Base-by-base conservation (phyloP, 2,888 invertebrate genomes). In the Trachelus troglodyta region DNA sequence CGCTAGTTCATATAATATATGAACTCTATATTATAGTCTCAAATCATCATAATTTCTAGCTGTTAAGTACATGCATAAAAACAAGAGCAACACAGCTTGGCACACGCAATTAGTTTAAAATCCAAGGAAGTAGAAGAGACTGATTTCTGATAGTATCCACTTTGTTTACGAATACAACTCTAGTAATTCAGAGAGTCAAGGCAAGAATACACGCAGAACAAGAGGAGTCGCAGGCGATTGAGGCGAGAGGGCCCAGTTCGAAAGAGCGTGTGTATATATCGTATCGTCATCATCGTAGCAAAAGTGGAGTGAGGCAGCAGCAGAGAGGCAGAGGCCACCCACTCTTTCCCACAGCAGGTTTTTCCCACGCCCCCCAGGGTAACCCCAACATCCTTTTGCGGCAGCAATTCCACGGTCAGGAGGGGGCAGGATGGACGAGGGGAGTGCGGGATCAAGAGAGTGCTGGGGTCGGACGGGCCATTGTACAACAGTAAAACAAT, bases 341-440 rank as follows among this genome's bases (percentile, higher is more conserved):
- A 95, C 95, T 95, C 94, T 95, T 95, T 95, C 95, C 95, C 95
- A 95, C 95, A 95, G 94, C 94, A 94, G 94, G 94, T 92, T 93
- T 95, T 95, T 95, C 94, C 95, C 95, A 95, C 95, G 95, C 95
- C 95, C 95, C 95, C 94, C 93, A 93, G 93, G 93, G 93, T 95
- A 95, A 95, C 95, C 94, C 94, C 94, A 92, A 95, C 95, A 95
- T 94, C 95, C 94, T 94, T 94, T 93, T 94, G 90, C 91, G 90
- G 90, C 90, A 89, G 89, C 89, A 90, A 90, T 90, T 90, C 89
- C 87, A 87, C 87, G 87, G 84, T 82, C 81, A 77, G 83, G 78
- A 69, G 23, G 77, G 77, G 79, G 76, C 56, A 56, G 74, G 76
- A 69, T 73, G 56, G 71, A 69, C 77, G 80, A 77, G 73, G 81